Conservation (phyloP, 2,888 invertebrate species). For the Agrochola litura region DNA sequence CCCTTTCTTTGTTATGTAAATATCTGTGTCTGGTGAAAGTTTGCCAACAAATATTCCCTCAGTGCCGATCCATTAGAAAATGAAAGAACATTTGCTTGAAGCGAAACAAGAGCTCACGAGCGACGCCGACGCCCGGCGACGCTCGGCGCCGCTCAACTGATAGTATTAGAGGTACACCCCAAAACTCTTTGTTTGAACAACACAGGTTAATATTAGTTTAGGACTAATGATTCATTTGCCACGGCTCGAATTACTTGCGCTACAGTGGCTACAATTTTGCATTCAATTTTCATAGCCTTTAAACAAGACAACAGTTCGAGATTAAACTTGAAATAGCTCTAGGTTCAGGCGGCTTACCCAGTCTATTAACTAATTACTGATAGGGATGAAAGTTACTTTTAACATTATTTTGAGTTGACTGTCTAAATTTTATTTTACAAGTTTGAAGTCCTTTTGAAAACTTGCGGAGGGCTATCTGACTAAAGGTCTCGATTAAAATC, state of each 20-base stretch:
- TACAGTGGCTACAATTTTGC: constrained; percentile 69
- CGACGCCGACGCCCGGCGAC: constrained; percentile 55
- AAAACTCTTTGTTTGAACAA: constrained; percentile 79
- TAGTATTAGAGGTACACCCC: constrained; percentile 77
- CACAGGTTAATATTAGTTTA: constrained; percentile 85
- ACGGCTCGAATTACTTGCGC: constrained; percentile 75
- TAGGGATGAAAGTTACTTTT: constrained; percentile 30
- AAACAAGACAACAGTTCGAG: constrained; percentile 41
- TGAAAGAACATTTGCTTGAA: constrained; percentile 84
- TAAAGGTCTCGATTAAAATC: constrained; percentile 42
- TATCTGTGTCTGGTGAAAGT: constrained; percentile 83
- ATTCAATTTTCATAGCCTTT: constrained; percentile 62
- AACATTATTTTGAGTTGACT: constrained; percentile 34
- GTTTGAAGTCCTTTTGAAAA: constrained; percentile 41
- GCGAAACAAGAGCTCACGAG: constrained; percentile 76
- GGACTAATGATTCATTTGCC: constrained; percentile 86
- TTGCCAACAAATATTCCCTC: constrained; percentile 84
- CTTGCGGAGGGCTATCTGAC: constrained; percentile 7
- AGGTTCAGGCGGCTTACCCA: constrained; percentile 13
- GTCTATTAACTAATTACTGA: constrained; percentile 57
- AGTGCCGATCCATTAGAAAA: constrained; percentile 87
- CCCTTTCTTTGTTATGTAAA: constrained; percentile 88
- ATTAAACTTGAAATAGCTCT: constrained; percentile 28
- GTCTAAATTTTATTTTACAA: constrained; percentile 42
- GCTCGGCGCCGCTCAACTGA: constrained; percentile 62